Conservation (phyloP, 2,113 vertebrate species). For the Osmerus eperlanus region DNA sequence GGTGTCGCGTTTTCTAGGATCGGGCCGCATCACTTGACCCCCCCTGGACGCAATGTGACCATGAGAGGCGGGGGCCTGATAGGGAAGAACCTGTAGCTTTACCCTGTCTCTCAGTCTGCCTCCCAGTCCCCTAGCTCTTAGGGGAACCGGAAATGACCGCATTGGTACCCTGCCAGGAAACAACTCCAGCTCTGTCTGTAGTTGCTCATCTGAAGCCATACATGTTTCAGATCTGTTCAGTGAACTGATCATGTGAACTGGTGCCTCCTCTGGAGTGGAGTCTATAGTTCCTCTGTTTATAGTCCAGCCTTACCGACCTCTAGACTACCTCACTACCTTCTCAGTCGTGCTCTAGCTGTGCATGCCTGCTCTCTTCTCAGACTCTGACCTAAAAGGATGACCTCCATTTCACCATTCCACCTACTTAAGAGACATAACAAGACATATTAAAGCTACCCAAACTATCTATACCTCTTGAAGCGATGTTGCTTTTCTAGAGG, state of each 20-base stretch:
- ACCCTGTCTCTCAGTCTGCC: constrained; percentile 22
- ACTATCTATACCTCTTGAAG: not conserved
- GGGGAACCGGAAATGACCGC: constrained; percentile 3
- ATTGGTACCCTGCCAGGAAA: constrained; percentile 40
- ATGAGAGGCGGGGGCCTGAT: not conserved
- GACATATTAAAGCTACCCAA: not conserved
- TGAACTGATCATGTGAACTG: constrained; percentile 15
- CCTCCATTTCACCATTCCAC: no score
- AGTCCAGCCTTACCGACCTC: constrained; percentile 1
- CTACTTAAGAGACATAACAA: not conserved
- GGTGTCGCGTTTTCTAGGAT: constrained; percentile 12
- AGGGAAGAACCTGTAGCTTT: constrained; percentile 9
- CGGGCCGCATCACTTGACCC: not conserved
- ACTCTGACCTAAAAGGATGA: constrained; percentile 59
- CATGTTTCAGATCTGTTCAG: not conserved
- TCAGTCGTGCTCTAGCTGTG: constrained; percentile 43
- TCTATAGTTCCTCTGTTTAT: not conserved
- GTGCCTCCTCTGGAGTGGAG: constrained; percentile 28
- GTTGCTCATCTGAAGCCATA: not conserved
- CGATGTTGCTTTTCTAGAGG: no score
- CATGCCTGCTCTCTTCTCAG: constrained; percentile 50
- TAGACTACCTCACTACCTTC: constrained; percentile 26
- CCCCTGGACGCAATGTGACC: not conserved
- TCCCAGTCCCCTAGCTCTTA: not conserved
- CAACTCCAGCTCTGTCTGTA: constrained; percentile 4